These are phyloP conservation scores for Poecilia wingei DNA, from an alignment of 2,797 vertebrate genomes.

Conservation along the genomic window DNA sequence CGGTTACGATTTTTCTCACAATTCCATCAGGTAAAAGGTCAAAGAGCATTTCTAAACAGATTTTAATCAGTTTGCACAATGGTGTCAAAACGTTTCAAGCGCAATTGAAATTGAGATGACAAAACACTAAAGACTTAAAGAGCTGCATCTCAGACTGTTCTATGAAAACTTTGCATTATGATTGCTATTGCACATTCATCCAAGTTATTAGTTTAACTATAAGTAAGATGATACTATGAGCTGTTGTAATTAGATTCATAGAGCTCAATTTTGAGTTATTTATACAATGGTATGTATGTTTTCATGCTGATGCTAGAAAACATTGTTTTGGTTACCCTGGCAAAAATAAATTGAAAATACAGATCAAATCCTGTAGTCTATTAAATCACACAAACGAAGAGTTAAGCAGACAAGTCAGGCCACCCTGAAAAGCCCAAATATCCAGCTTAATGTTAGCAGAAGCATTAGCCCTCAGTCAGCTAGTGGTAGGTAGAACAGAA, in stretches of 20 bases:
- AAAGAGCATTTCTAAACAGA: background rate
- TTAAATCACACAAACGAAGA: background rate
- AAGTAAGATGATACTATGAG: background rate
- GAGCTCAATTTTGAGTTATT: background rate
- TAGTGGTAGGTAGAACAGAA: background rate
- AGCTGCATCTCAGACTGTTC: background rate
- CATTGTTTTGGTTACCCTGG: background rate
- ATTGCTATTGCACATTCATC: background rate
- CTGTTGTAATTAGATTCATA: background rate
- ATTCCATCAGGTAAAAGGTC: background rate
- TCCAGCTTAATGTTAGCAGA: background rate
- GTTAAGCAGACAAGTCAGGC: background rate
- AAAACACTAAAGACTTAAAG: background rate
- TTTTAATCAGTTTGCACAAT: background rate
- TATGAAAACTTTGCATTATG: background rate
- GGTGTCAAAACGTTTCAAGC: background rate
- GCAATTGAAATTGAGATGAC: background rate
- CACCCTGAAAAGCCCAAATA: background rate
- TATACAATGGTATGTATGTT: background rate
- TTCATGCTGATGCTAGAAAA: background rate
- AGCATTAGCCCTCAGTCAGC: background rate
- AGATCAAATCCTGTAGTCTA: background rate
- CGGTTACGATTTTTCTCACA: background rate
- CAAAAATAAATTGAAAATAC: background rate
- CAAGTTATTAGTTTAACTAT: background rate